Conservation (phyloP, 92 coral and sea anemone genomes). For the Isaurus tuberculatus region DNA sequence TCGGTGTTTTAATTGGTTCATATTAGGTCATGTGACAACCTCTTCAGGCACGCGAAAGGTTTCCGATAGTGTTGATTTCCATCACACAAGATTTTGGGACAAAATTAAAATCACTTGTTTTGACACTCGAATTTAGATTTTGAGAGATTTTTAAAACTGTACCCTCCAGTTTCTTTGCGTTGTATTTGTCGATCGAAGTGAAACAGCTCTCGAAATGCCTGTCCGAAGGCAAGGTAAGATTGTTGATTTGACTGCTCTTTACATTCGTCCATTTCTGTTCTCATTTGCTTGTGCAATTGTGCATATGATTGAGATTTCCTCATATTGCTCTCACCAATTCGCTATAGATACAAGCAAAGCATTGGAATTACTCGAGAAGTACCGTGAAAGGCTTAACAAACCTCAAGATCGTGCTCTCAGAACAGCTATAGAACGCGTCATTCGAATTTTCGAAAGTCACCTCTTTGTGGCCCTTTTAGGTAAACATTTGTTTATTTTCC, state of each 20-base stretch:
- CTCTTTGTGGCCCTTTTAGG: constrained; percentile 93
- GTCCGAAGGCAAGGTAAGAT: constrained; percentile 96
- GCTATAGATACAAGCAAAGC: constrained; percentile 89
- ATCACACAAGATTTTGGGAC: constrained; percentile 28
- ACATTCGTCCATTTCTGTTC: not conserved
- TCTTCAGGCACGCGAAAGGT: constrained; percentile 93
- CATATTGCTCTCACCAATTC: constrained; percentile 48
- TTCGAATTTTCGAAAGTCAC: constrained; percentile 95
- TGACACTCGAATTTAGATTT: constrained; percentile 6
- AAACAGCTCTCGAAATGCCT: constrained; percentile 81
- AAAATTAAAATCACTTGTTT: constrained; percentile 16
- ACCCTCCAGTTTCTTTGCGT: constrained; percentile 4
- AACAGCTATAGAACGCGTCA: constrained; percentile 97
- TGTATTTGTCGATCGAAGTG: constrained; percentile 29
- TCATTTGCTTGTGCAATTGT: constrained; percentile 36
- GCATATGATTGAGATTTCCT: constrained; percentile 33
- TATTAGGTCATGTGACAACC: constrained; percentile 71
- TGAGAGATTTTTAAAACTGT: constrained; percentile 12
- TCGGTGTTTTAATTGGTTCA: constrained; percentile 2
- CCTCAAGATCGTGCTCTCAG: constrained; percentile 97
- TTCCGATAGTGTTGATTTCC: constrained; percentile 74
- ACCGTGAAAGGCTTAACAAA: constrained; percentile 92
- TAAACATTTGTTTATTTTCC: constrained; percentile 54
- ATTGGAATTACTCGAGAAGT: constrained; percentile 87
- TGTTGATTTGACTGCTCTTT: constrained; percentile 49